Percentiles rank a stretch among this genome's conserved stretches.
These are phyloP conservation scores for Lanius collurio DNA, from an alignment of 2,113 vertebrate species.

Conservation along the genomic window DNA sequence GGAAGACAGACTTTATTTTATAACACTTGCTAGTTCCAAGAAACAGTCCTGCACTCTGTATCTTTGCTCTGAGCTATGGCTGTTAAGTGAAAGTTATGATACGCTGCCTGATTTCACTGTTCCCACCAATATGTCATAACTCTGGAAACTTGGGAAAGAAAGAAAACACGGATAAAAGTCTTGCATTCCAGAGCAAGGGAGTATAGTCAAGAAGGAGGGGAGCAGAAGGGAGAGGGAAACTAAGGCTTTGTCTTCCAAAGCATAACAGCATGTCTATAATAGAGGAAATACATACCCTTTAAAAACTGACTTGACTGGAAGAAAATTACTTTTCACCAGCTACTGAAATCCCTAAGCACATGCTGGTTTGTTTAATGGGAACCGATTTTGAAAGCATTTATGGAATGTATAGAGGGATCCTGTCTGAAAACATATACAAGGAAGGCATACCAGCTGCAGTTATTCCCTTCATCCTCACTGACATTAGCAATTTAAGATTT, in stretches of 20 bases:
- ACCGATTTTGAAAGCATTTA: constrained; percentile 63
- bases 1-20: background rate
- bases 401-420: constrained; percentile 66
- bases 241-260: constrained; percentile 26
- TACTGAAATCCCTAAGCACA: constrained; percentile 64
- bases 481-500: constrained; percentile 48
- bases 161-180: constrained; percentile 40
- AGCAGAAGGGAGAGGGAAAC: background rate
- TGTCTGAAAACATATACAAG: constrained; percentile 44
- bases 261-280: constrained; percentile 26
- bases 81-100: constrained; percentile 7
- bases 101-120: background rate
- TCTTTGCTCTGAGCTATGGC: background rate
- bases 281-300: constrained; percentile 52
- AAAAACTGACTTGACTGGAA: constrained; percentile 57
- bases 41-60: background rate
- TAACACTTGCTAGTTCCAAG: background rate
- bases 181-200: constrained; percentile 47
- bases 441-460: constrained; percentile 53
- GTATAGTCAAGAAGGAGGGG: background rate
- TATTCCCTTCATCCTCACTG: constrained; percentile 52
- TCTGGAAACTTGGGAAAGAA: constrained; percentile 39
- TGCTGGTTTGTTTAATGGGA: constrained; percentile 66
- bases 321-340: constrained; percentile 54
- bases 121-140: constrained; percentile 2